Evolutionary conservation across 2,113 vertebrate genomes (phyloP).

Genomic region (Eublepharis macularius): DNA sequence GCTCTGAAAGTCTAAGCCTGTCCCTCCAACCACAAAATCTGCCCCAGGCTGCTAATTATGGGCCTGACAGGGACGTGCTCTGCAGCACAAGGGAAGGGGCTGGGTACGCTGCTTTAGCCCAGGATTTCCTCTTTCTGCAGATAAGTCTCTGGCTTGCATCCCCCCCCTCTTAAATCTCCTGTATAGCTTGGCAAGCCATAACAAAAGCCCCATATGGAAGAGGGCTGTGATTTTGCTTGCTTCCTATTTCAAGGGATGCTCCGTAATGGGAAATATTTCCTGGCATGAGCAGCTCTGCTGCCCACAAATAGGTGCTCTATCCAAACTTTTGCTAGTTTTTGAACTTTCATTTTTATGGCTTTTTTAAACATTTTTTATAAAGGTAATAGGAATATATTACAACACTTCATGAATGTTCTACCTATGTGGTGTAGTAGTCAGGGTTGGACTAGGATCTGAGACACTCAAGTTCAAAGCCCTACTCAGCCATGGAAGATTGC

Average conservation of each 20-base stretch:
- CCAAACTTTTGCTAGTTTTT: not conserved
- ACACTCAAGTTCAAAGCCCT: too few relatives aligned
- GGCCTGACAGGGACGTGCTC: conserved; percentile 17
- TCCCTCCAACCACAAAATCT: conserved; percentile 26
- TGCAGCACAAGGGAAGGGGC: not conserved
- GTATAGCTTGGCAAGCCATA: not conserved
- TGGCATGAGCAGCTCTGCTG: not conserved
- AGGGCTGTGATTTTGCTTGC: not conserved
- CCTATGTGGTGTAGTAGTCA: too few relatives aligned
- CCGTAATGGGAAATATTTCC: not conserved
- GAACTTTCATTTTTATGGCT: not conserved
- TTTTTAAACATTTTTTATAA: too few relatives aligned
- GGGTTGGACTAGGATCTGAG: too few relatives aligned
- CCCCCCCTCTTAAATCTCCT: not conserved
- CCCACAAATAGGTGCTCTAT: not conserved
- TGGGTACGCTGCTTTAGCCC: not conserved
- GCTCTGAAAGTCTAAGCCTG: conserved; percentile 62
- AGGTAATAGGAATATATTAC: too few relatives aligned
- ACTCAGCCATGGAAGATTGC: too few relatives aligned
- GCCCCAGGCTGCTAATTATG: conserved; percentile 41
- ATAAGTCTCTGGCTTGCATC: not conserved
- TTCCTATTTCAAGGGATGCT: not conserved
- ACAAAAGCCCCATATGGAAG: not conserved
- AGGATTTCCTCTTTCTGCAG: not conserved
- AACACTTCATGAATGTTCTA: too few relatives aligned